Base-by-base conservation (phyloP, 2,888 invertebrate genomes). In the Apodemia duryi region DNA sequence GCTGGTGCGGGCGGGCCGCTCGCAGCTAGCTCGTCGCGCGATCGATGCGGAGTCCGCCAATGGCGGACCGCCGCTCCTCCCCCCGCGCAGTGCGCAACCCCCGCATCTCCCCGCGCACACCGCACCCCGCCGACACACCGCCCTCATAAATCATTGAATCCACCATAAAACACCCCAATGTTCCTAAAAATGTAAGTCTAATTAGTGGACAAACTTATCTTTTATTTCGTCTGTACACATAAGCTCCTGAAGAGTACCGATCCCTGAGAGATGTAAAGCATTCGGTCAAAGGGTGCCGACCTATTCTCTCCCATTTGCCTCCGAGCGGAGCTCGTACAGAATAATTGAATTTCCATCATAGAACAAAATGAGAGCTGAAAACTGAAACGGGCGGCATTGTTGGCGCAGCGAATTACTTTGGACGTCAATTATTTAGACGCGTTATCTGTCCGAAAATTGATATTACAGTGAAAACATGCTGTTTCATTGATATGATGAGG, bases 91-190 rank as follows among this genome's bases (percentile, higher is more conserved):
- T 82, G 84, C 80, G 81, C 81, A 77, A 83, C 80, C 82, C 85
- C 85, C 80, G 80, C 79, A 75, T 79, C 79, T 74, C 73, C 70
- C 71, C 70, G 70, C 75, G 70, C 73, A 72, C 72, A 78, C 83
- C 80, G 82, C 84, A 82, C 87, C 85, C 85, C 83, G 71, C 72
- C 67, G 78, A 83, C 71, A 86, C 83, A 81, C 86, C 91, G 88
- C 88, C 89, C 88, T 88, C 84, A 88, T 91, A 91, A 91, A 91
- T 91, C 91, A 91, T 91, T 85, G 90, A 91, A 91, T 90, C 84
- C 83, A 84, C 88, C 87, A 91, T 91, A 90, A 91, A 91, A 91
- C 87, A 89, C 84, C 85, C 88, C 84, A 84, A 88, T 87, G 85
- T 89, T 86, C 86, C 87, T 89, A 91, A 90, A 91, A 91, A 90